Conservation (phyloP, 2,888 invertebrate genomes). For the Cataglyphis albicans region DNA sequence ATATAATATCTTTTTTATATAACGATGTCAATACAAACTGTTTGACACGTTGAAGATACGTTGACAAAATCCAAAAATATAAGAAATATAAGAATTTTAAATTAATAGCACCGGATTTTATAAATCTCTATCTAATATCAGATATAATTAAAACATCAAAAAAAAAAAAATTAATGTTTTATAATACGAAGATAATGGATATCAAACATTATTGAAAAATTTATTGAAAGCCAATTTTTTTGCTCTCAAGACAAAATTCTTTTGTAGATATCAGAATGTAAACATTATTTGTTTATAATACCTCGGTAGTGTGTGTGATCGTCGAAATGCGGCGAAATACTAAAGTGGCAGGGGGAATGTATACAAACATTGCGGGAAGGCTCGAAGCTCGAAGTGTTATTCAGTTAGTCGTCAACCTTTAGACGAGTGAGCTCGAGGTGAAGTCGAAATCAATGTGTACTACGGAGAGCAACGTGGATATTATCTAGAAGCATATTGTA, state of each 20-base stretch:
- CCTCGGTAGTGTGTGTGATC: background rate
- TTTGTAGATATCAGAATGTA: background rate
- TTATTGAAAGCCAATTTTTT: background rate
- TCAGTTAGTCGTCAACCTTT: constrained; percentile 4
- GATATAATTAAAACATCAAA: background rate
- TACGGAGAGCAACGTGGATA: background rate
- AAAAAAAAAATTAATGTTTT: background rate
- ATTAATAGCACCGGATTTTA: too few relatives aligned
- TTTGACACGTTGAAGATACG: background rate
- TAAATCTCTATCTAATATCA: too few relatives aligned
- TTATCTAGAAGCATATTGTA: background rate
- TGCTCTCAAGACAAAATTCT: background rate
- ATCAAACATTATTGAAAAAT: background rate
- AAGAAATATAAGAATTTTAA: background rate
- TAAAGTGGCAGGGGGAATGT: background rate
- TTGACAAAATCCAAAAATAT: background rate
- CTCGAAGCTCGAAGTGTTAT: background rate
- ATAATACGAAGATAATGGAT: background rate
- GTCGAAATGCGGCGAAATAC: background rate
- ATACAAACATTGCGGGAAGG: background rate
- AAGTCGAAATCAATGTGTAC: background rate
- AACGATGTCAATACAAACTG: background rate
- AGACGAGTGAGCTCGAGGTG: background rate
- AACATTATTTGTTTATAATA: background rate
- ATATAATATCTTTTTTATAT: background rate